These are phyloP conservation scores for Nyctalus aviator DNA, from an alignment of 2,797 vertebrate genomes.

Conservation along the genomic window DNA sequence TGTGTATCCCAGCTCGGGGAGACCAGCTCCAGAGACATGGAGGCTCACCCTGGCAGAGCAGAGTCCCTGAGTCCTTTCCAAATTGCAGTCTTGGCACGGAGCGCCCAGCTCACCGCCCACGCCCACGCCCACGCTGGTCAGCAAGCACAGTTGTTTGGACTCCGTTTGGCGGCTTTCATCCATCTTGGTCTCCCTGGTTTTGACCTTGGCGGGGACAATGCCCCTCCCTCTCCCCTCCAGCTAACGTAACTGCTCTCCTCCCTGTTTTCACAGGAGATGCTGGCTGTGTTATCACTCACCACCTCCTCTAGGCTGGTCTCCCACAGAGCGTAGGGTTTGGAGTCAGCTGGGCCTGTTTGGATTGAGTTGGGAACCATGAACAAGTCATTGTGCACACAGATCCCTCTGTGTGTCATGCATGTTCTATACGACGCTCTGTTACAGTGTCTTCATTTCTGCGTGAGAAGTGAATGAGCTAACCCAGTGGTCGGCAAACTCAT, in stretches of 20 bases:
- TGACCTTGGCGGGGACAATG: neutral
- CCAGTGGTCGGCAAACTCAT: too few relatives aligned
- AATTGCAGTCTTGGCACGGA: neutral
- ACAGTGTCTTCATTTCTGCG: neutral
- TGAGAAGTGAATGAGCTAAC: neutral
- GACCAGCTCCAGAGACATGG: neutral
- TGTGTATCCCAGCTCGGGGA: neutral
- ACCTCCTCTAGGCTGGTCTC: neutral
- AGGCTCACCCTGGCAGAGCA: conserved; percentile 35
- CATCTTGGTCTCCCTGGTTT: neutral
- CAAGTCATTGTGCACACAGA: neutral
- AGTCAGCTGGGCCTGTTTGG: neutral
- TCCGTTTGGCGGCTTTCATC: neutral
- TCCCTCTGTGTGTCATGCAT: neutral
- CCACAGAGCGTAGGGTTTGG: neutral
- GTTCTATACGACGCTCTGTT: neutral
- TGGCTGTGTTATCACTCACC: too few relatives aligned
- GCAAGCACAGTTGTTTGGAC: neutral
- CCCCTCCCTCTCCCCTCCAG: neutral
- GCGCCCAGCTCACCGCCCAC: neutral
- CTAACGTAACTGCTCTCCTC: neutral
- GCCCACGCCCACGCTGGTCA: neutral
- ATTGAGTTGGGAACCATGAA: neutral
- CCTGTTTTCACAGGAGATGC: neutral
- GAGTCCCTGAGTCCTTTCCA: conserved; percentile 24